These are phyloP conservation scores for Dascillus cervinus DNA, from an alignment of 2,888 invertebrate genomes.

Conservation along the genomic window DNA sequence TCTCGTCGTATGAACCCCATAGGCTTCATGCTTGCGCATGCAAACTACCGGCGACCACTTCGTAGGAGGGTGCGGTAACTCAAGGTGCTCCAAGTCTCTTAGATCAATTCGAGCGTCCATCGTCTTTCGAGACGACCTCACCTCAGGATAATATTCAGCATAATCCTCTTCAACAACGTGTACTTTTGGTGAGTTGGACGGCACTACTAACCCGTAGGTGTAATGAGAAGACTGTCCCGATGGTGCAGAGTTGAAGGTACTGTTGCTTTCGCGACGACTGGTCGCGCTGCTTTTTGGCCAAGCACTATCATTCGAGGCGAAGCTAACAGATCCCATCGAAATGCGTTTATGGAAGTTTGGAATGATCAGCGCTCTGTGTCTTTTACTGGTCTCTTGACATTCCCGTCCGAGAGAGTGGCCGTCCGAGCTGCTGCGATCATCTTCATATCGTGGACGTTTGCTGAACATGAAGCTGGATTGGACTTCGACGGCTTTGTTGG, in stretches of 20 bases:
- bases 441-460: background rate
- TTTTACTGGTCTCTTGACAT: background rate
- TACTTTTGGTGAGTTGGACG: background rate
- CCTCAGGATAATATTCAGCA: background rate
- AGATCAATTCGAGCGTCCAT: too few species aligned
- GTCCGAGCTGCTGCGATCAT: background rate
- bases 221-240: background rate
- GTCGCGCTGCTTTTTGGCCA: background rate
- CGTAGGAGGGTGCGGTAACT: too few species aligned
- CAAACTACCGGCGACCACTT: too few species aligned
- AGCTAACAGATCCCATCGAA: background rate
- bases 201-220: background rate
- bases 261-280: background rate
- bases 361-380: too few species aligned
- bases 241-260: background rate
- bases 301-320: background rate
- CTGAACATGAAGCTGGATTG: constrained; percentile 2
- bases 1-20: too few species aligned
- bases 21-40: too few species aligned
- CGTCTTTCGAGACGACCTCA: too few species aligned
- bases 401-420: background rate
- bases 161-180: background rate
- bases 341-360: too few species aligned
- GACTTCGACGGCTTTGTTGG: constrained; percentile 1
- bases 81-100: too few species aligned